Base-by-base conservation (phyloP, 2,888 invertebrate genomes). In the Blastobasis adustella region DNA sequence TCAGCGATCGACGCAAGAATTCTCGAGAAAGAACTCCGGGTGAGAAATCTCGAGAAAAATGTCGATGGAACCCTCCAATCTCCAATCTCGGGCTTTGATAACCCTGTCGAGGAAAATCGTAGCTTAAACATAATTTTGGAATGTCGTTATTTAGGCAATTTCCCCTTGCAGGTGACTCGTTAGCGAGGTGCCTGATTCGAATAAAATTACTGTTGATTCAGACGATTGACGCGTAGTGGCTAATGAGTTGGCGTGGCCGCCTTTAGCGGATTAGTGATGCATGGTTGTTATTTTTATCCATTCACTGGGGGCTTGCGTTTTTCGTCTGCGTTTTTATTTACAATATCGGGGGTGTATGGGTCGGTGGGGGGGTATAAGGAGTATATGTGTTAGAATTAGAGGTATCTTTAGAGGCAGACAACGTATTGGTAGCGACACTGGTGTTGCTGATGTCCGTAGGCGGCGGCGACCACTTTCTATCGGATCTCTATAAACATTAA, bases 181-280 rank as follows among this genome's bases (percentile, higher is more conserved):
- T 65, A 66, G 49, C 36, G 46, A 23, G 49, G 23, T 10, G 55
- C 58, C 57, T 65, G 65, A 68, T 67, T 67, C 53, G 70, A 66
- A 65, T 63, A 65, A 68, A 65, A 69, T 69, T 63, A 66, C 64
- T 56, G 58, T 61, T 60, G 62, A 61, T 61, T 65, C 59, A 57
- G 54, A 47, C 59, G 60, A 63, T 65, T 63, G 65, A 58, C 60
- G 50, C 50, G 37, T 41, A 7, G 37, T 37, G 52, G 23, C n/a
- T 39, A 49, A 53, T 49, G 40, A 46, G 38, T 23, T 41, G 37
- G 6, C 39, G 42, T 46, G 23, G 40, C n/a, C 36, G 37, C 9
- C 5, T 36, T 45, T 7, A 7, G 10, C 38, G 5, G 6, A 38
- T 37, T 8, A 45, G 8, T 4, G 38, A 38, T 46, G n/a, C 38